A percentile compares a stretch with the other conserved stretches of the same genome.
phyloP scores from a whole-genome alignment of 2,113 vertebrate species.

The Prolemur simus region DNA sequence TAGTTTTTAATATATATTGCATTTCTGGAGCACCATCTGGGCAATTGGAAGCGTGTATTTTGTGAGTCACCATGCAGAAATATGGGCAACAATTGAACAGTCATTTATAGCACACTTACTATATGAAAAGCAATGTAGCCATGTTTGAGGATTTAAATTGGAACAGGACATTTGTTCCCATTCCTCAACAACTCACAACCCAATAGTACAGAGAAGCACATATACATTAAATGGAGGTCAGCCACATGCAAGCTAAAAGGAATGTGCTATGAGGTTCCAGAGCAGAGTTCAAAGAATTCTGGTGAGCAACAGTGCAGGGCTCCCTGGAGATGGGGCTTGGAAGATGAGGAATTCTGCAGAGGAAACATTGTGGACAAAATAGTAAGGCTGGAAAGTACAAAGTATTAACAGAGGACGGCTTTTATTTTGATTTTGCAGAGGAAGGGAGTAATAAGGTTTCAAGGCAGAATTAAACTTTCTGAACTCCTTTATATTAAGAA shows the following conservation, averaged over 20 bases:
- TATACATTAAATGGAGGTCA: background rate
- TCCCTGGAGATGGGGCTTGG: background rate
- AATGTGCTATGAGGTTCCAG: background rate
- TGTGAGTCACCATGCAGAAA: slow-evolving; percentile 29
- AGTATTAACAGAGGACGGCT: background rate
- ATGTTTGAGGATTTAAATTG: background rate
- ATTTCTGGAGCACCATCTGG: background rate
- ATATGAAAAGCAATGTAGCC: background rate
- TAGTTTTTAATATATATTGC: background rate
- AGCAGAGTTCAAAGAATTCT: background rate
- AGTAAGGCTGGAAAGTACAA: background rate
- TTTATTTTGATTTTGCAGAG: background rate
- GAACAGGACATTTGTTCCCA: background rate
- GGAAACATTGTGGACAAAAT: background rate
- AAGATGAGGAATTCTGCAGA: background rate
- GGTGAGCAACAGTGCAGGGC: background rate
- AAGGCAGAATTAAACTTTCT: background rate
- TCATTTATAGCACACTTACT: background rate
- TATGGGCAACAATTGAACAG: background rate
- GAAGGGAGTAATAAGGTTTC: background rate
- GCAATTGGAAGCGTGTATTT: background rate
- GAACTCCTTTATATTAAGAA: background rate
- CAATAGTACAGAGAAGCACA: background rate
- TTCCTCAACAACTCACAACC: background rate
- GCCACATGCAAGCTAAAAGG: background rate